Percentiles rank a stretch among this genome's conserved stretches.
Evolutionary conservation across 2,113 vertebrate species (phyloP).

Genomic region (Mesoclemmys tuberculata): DNA sequence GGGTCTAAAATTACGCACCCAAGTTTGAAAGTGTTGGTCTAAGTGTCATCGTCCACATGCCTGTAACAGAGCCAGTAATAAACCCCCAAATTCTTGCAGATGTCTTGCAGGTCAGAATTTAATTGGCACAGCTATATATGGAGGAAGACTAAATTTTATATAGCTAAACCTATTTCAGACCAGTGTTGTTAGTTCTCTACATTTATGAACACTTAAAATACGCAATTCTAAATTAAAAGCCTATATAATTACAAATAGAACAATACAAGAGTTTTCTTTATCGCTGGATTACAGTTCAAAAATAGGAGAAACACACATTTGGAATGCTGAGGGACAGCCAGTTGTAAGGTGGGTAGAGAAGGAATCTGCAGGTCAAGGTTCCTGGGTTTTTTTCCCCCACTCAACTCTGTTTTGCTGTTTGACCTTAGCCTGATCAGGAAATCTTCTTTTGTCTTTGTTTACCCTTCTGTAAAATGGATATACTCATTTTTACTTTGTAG

Average conservation of each 20-base stretch:
- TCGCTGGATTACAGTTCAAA: neutral
- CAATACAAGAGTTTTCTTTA: neutral
- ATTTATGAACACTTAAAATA: neutral
- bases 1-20: neutral
- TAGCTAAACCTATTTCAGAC: neutral
- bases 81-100: neutral
- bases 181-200: too few relatives aligned
- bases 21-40: neutral
- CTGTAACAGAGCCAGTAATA: neutral
- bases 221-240: neutral
- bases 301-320: neutral
- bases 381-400: neutral
- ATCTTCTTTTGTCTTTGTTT: neutral
- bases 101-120: neutral
- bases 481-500: neutral
- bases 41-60: neutral
- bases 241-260: neutral
- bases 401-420: neutral
- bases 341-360: neutral
- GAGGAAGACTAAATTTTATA: neutral
- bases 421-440: neutral
- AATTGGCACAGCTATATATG: neutral
- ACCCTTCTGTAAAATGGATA: neutral
- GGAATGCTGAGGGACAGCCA: accelerated
- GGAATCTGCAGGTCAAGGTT: neutral